Evolutionary conservation across 2,113 vertebrate genomes (phyloP).

Genomic region (Ondatra zibethicus): DNA sequence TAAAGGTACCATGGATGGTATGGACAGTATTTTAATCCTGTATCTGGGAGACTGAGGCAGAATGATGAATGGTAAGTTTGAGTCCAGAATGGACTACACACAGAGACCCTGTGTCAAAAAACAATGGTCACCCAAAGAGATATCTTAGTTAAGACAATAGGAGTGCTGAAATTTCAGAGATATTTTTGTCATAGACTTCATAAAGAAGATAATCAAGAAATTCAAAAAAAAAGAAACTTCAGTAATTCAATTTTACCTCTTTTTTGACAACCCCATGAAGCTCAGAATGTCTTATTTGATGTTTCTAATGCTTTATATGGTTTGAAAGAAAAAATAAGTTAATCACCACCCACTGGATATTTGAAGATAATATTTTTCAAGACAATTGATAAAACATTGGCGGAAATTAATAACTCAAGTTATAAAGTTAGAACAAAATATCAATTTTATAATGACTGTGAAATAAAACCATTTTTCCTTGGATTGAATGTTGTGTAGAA

Average conservation of each 20-base stretch:
- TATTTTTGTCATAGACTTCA: neutral
- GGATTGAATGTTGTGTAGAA: constrained; percentile 11
- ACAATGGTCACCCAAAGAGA: neutral
- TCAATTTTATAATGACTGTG: constrained; percentile 33
- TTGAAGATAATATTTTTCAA: neutral
- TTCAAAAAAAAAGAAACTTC: neutral
- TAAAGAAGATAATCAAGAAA: neutral
- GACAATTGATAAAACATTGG: neutral
- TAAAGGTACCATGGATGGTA: no score
- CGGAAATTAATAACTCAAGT: neutral
- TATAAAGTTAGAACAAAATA: constrained; percentile 18
- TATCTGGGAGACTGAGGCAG: neutral
- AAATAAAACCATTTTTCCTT: neutral
- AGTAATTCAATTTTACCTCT: neutral
- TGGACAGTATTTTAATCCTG: neutral
- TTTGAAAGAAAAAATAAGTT: neutral
- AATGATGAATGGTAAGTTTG: neutral
- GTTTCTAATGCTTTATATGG: neutral
- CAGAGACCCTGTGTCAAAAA: neutral
- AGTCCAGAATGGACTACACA: neutral
- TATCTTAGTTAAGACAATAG: neutral
- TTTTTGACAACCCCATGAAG: neutral
- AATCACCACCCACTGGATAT: neutral
- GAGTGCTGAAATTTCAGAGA: neutral
- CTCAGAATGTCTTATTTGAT: neutral